Evolutionary conservation across 2,797 vertebrate species (phyloP), one percentile per base, ranked within the genome.

Genomic region (Microctenopoma lineatum): DNA sequence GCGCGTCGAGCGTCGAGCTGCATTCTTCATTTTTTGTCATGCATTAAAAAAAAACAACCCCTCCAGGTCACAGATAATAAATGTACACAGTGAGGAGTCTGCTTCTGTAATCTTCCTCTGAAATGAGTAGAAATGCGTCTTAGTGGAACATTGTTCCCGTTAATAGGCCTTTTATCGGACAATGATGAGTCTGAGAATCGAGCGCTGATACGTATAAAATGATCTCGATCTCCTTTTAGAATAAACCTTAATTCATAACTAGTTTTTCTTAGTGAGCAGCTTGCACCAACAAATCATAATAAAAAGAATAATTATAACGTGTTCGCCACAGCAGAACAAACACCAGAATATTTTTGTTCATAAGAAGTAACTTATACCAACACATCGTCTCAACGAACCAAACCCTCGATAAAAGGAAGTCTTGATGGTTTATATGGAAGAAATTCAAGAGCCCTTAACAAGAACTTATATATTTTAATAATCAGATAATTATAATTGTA

Each of bases 21-120:
- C 5, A 87, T 89, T 74, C 51, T 55, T 90, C 87, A 89, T 32
- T 48, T 59, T 21, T 6, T 78, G 67, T 62, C 67, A 59, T 9
- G 12, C 44, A 18, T n/a, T 54, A 39, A 7, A 25, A 29, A 10
- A n/a, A 46, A 41, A 27, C 15, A 5, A 12, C 5, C 21, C 18
- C 16, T 38, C 2, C 50, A 25, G 26, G 38, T 56, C 26, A 29
- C 44, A 60, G 29, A 27, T 26, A 4, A 39, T 29, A 12, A 11
- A 11, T 45, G 11, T 47, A 47, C 6, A 47, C 6, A 44, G 41
- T 9, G 41, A 42, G 7, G 42, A 16, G 15, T 16, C 7, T 44
- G 42, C 15, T 16, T n/a, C 42, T 41, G 39, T 13, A 14, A 41
- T 34, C 32, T 34, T 13, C 32, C 32, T 14, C 39, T 39, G 13